Evolutionary conservation across 2,888 invertebrate genomes (phyloP).

Genomic region (Eristalis pertinax): DNA sequence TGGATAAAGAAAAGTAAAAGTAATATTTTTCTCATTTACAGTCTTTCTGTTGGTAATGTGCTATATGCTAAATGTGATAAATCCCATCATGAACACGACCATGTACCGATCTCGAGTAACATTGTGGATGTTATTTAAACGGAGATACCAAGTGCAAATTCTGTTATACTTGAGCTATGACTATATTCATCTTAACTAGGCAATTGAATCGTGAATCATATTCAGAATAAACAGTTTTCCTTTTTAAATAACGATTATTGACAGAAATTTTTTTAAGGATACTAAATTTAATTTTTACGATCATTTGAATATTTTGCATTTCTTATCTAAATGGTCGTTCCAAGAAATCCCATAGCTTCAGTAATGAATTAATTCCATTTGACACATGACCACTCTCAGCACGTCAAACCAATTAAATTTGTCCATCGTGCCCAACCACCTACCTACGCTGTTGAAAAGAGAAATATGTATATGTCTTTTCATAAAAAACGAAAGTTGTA

Average conservation of each 20-base stretch:
- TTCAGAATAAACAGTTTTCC: neutral
- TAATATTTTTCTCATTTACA: no score
- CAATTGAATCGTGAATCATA: neutral
- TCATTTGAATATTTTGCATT: neutral
- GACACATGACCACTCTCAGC: neutral
- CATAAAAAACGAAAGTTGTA: neutral
- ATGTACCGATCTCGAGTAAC: no score
- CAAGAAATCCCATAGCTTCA: constrained; percentile 7
- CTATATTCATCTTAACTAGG: neutral
- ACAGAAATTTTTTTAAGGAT: neutral
- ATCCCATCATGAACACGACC: no score
- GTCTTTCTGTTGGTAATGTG: no score
- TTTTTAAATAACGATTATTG: neutral
- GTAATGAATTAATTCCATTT: constrained; percentile 17
- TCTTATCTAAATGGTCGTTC: constrained; percentile 6
- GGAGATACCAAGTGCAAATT: no score
- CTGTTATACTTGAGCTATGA: no score
- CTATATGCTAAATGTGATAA: no score
- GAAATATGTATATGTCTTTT: neutral
- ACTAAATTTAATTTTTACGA: neutral
- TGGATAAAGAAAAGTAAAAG: no score
- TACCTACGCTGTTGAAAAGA: neutral
- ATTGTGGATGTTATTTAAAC: no score
- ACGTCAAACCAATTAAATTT: constrained; percentile 34
- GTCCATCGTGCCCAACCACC: neutral